Base-by-base conservation (phyloP, 2,797 vertebrate species). In the Decapterus maruadsi region DNA sequence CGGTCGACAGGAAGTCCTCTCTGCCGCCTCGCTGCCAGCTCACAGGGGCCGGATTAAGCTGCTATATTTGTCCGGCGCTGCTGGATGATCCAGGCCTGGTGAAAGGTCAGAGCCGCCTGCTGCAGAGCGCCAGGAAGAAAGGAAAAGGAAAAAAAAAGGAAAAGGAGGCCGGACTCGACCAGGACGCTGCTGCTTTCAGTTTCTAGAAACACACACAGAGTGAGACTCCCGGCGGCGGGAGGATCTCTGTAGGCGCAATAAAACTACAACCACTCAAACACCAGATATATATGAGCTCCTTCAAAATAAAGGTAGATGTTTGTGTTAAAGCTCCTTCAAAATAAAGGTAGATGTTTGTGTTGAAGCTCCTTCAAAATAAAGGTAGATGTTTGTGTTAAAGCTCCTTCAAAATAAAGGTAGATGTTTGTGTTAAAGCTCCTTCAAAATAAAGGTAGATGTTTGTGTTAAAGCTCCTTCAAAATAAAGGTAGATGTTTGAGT, bases 41-140 rank as follows among this genome's bases (percentile, higher is more conserved):
- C 12, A 56, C 48, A 42, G 10, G 10, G 22, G 29, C 3, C 3
- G 64, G 70, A 68, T 75, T 70, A 61, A 54, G 66, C 42, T 66
- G 66, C 78, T 75, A 71, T 75, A 75, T 80, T 66, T 51, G 61
- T 55, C 55, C 7, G 8, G 13, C 45, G 26, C 26, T 3, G 11
- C 53, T 51, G 51, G 54, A 53, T n/a, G 31, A 56, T 31, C 29
- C 4, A 26, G 31, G 40, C 19, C 53, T 6, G 55, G 48, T 29
- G 31, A 66, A 72, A 26, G 73, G 64, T 76, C 73, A 68, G 64
- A 43, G 58, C 36, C 13, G 34, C 45, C 45, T 5, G 55, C 46
- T 22, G 26, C 1, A 34, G 38, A 20, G 59, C 13, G 19, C 69
- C 10, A 62, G 8, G 45, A 31, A 45, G 34, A 20, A 45, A 26